These are phyloP conservation scores for Macropis europaea DNA, from an alignment of 2,888 invertebrate species.

Conservation along the genomic window DNA sequence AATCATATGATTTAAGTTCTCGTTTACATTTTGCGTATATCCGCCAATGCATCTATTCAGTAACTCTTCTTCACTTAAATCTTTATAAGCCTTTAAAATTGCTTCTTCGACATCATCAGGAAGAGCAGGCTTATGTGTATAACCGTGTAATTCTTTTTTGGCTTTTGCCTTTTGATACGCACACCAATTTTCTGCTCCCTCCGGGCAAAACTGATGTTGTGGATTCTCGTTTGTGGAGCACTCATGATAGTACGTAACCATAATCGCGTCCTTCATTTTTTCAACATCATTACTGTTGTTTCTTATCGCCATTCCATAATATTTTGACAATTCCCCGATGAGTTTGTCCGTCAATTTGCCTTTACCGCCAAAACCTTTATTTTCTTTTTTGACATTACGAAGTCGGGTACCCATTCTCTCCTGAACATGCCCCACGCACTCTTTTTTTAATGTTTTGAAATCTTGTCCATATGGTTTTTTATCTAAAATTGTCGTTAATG, in stretches of 20 bases:
- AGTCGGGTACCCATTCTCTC: background rate
- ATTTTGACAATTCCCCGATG: background rate
- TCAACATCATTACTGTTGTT: background rate
- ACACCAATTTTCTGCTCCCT: conserved; percentile 38
- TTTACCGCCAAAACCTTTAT: background rate
- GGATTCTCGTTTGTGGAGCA: conserved; percentile 8
- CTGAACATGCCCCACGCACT: background rate
- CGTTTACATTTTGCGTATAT: no score
- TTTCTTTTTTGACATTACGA: background rate
- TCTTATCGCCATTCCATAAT: background rate
- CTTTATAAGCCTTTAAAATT: no score
- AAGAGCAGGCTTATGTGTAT: no score
- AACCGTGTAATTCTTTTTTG: conserved; percentile 12
- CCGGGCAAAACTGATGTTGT: conserved; percentile 22
- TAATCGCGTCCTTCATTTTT: background rate
- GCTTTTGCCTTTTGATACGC: conserved; percentile 30
- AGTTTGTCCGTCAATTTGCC: background rate
- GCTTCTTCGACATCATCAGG: no score
- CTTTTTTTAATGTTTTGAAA: background rate
- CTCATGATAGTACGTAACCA: background rate
- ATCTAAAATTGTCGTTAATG: background rate
- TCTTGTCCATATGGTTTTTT: background rate
- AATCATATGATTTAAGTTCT: no score
- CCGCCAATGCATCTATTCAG: no score
- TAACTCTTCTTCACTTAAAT: no score